Conservation (phyloP, 2,797 vertebrate genomes). For the Parotocinclus haroldoi region DNA sequence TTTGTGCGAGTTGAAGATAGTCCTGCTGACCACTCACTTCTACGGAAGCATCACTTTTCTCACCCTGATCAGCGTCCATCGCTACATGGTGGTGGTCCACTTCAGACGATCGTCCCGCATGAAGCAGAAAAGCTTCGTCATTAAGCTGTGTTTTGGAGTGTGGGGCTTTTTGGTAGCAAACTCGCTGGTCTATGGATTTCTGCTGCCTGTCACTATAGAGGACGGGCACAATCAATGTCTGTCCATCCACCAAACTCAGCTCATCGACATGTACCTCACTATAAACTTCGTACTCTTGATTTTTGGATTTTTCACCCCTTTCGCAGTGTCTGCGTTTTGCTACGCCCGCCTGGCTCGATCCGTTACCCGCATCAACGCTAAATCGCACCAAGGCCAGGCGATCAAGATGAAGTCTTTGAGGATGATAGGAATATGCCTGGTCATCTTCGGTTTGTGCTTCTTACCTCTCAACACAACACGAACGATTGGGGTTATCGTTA, state of each 20-base stretch:
- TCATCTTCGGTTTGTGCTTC: slow-evolving; percentile 69
- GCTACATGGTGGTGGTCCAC: slow-evolving; percentile 58
- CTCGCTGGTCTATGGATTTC: slow-evolving; percentile 54
- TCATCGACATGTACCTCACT: slow-evolving; percentile 51
- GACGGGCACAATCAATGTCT: slow-evolving; percentile 56
- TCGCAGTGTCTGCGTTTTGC: slow-evolving; percentile 55
- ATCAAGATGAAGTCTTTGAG: slow-evolving; percentile 65
- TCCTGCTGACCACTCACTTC: slow-evolving; percentile 60
- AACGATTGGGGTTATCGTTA: slow-evolving; percentile 51
- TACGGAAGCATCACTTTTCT: slow-evolving; percentile 71
- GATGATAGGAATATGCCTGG: slow-evolving; percentile 60
- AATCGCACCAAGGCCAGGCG: slow-evolving; percentile 53
- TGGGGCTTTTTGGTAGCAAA: slow-evolving; percentile 60
- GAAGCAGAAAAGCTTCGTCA: slow-evolving; percentile 61
- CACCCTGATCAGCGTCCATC: slow-evolving; percentile 68
- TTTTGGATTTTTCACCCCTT: slow-evolving; percentile 63
- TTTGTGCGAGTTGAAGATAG: slow-evolving; percentile 63
- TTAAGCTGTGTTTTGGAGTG: slow-evolving; percentile 58
- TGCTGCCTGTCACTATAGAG: slow-evolving; percentile 55
- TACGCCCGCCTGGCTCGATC: slow-evolving; percentile 59
- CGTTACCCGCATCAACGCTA: slow-evolving; percentile 57
- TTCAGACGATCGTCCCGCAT: slow-evolving; percentile 58
- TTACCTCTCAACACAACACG: slow-evolving; percentile 65
- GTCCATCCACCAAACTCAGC: slow-evolving; percentile 60
- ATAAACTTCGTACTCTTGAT: slow-evolving; percentile 60